A percentile compares a stretch with the other conserved stretches of the same genome.
Conservation (phyloP, 2,888 invertebrate species). For the Disparrhopalites patrizii region DNA sequence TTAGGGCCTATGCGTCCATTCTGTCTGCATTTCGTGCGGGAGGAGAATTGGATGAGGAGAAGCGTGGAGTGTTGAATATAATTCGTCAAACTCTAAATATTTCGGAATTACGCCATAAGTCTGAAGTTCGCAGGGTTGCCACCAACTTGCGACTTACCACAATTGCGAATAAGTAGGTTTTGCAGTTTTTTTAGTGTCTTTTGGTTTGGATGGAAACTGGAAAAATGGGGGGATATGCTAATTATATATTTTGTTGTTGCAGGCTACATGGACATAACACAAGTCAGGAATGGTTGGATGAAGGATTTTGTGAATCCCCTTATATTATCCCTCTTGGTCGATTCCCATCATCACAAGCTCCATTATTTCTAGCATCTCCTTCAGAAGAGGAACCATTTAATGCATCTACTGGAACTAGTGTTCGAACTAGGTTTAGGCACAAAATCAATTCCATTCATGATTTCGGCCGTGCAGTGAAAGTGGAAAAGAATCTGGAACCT, state of each 20-base stretch:
- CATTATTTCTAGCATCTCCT: too few species aligned
- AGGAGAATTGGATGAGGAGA: slow-evolving; percentile 39
- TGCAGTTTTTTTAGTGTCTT: slow-evolving; percentile 1
- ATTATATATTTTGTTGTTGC: not conserved
- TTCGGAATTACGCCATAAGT: slow-evolving; percentile 41
- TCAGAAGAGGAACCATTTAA: too few species aligned
- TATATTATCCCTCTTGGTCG: not conserved
- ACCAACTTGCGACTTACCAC: slow-evolving; percentile 33
- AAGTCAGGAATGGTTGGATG: slow-evolving; percentile 25
- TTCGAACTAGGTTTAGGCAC: too few species aligned
- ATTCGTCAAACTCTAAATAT: slow-evolving; percentile 36
- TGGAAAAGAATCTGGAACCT: slow-evolving; percentile 6
- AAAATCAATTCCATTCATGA: not conserved
- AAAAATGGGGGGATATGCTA: not conserved
- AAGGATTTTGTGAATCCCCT: slow-evolving; percentile 22
- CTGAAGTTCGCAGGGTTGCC: slow-evolving; percentile 39
- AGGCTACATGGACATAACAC: slow-evolving; percentile 25
- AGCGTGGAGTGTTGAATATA: slow-evolving; percentile 28
- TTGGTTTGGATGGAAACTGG: not conserved
- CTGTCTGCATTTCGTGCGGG: slow-evolving; percentile 40
- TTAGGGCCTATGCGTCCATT: slow-evolving; percentile 31
- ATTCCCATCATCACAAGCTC: not conserved
- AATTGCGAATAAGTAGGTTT: slow-evolving; percentile 40
- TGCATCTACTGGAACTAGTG: too few species aligned
- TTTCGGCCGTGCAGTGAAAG: not conserved